Evolutionary conservation across 1,140 invertebrate genomes (phyloP), one percentile per base, ranked within the genome.

Genomic region (Leguminivora glycinivorella): DNA sequence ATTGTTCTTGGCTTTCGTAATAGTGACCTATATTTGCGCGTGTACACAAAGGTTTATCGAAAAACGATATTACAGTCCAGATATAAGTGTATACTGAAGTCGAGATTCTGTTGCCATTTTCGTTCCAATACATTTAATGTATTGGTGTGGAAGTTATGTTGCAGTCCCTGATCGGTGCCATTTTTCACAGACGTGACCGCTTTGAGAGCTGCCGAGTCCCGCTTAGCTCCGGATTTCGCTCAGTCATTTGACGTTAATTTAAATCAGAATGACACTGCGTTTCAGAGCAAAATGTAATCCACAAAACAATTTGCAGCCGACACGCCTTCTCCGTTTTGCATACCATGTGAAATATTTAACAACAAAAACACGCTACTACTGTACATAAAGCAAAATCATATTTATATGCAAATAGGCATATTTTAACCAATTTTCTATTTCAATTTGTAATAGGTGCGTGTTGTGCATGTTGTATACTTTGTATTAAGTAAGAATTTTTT

Each of bases 31-130:
- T 63, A 63, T 63, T 31, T 31, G 58, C 10, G 9, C 56, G 25
- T 26, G 56, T 58, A 24, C 56, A 63, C 58, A 31, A 29, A 29
- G 25, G 58, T 63, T 63, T 63, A 63, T 63, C n/a, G 29, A 63
- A 63, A 63, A 63, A 63, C 29, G 58, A 63, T 63, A 63, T 63
- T 22, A 22, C 0, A 52, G 19, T 52, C n/a, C 47, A 52, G 7
- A 7, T 52, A 7, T 52, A 22, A 47, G n/a, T 17, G n/a, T n/a
- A 17, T 47, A 17, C 43, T 19, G 47, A 47, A 47, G 4, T n/a
- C n/a, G 14, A n/a, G 17, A 52, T 22, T 52, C 5, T 17, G 47
- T 52, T 52, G 17, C 6, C 47, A 9, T 22, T 52, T 52, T n/a
- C 17, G 7, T 52, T 22, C 47, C 47, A 52, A 52, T 52, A 52